phyloP scores from a whole-genome alignment of 1,140 invertebrate species.

The Lepidostoma basale region DNA sequence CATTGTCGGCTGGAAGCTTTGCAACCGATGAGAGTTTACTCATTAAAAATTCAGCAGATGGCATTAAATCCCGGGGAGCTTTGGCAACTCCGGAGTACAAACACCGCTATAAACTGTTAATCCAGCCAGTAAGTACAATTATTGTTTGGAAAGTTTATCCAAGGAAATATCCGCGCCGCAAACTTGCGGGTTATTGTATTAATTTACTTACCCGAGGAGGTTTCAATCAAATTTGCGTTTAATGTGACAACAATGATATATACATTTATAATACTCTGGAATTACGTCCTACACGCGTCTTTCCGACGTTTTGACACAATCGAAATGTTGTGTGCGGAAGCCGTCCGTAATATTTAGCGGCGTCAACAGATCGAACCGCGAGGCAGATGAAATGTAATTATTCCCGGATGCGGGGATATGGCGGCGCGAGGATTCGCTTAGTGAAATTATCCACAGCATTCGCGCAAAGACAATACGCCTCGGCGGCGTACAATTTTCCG shows the following conservation, averaged over 20 bases:
- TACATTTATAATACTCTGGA: background rate
- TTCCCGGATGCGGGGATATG: too few species aligned
- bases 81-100: conserved; percentile 14
- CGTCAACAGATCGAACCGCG: too few species aligned
- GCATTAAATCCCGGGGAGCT: conserved; percentile 23
- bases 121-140: conserved; percentile 24
- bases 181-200: conserved; percentile 16
- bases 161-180: conserved; percentile 12
- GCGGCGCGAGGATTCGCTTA: too few species aligned
- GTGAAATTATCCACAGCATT: too few species aligned
- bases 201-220: conserved; percentile 2
- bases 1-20: conserved; percentile 13
- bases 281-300: background rate
- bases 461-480: too few species aligned
- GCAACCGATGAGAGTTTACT: conserved; percentile 24
- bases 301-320: background rate
- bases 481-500: too few species aligned
- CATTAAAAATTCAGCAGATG: conserved; percentile 34
- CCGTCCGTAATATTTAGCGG: too few species aligned
- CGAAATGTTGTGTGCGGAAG: background rate
- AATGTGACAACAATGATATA: conserved; percentile 3
- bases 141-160: conserved; percentile 20
- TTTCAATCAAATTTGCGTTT: conserved; percentile 21
- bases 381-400: too few species aligned
- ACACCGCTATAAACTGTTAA: conserved; percentile 31